Base-by-base conservation (phyloP, 2,113 vertebrate species). In the Conger conger region DNA sequence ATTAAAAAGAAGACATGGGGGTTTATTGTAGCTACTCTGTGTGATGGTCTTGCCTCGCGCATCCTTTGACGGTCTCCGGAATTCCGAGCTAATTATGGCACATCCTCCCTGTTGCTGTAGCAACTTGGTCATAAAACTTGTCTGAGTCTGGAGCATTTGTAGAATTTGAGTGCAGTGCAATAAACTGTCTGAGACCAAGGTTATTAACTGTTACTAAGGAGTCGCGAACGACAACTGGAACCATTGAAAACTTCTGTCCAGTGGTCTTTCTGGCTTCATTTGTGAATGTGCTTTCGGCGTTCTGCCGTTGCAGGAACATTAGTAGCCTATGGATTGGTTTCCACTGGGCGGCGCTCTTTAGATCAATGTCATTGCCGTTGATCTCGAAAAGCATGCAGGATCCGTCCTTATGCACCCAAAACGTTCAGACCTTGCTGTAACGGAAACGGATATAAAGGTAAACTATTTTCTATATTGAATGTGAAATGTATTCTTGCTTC, bases 361-460 rank as follows among this genome's bases (percentile, higher is more conserved):
- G 97, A 99, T 98, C 97, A 99, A 99, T 99, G 98, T 99, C 98
- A 99, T 97, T 97, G 96, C 96, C 97, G 97, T 93, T 92, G 89
- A 93, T 92, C 87, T 79, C 33, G 91, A 91, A 89, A 92, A 90
- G 76, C 68, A 88, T 90, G 88, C 90, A 86, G 90, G 89, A 86
- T 88, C 84, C 60, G 11, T 27, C 13, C 20, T 60, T 42, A 86
- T 84, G 80, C 81, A 83, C 82, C 83, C 36, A 87, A 91, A 87
- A 23, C 20, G 20, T 18, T 35, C 42, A 78, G 89, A 87, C 63
- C 80, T 87, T 30, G 16, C n/a, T 73, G 60, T 45, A 81, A 45
- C 33, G 30, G 16, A 38, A 36, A 78, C 16, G 76, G 36, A 37
- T 20, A 78, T 20, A 17, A 57, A 86, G 82, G 81, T 85, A 83